These are phyloP conservation scores for Drosophila navojoa DNA, from an alignment of 1,140 invertebrate species.

Conservation along the genomic window DNA sequence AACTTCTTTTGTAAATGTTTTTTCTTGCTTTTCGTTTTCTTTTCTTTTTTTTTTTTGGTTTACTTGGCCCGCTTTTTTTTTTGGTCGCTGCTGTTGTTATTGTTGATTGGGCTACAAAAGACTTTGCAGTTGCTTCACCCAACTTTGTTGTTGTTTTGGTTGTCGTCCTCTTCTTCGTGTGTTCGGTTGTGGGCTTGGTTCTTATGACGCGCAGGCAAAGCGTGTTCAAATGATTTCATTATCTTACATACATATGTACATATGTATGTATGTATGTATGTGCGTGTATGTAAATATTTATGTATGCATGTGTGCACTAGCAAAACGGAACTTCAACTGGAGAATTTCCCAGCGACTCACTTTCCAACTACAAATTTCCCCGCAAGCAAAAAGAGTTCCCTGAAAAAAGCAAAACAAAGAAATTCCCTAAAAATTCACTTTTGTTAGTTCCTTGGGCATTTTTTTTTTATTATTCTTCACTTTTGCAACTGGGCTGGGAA, in stretches of 20 bases:
- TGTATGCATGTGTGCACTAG: too few species aligned
- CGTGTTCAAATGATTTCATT: constrained; percentile 71
- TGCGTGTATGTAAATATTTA: too few species aligned
- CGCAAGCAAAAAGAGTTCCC: constrained; percentile 31
- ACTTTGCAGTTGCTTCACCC: constrained; percentile 58
- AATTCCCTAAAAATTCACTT: constrained; percentile 19
- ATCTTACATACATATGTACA: constrained; percentile 23
- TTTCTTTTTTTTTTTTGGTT: constrained; percentile 60
- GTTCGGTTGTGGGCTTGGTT: constrained; percentile 38
- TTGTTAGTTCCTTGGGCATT: neutral
- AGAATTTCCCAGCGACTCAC: constrained; percentile 51
- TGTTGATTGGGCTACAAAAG: constrained; percentile 52
- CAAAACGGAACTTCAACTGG: too few species aligned
- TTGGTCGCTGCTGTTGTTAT: constrained; percentile 44
- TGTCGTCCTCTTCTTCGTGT: neutral
- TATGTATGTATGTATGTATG: neutral
- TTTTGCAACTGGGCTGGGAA: constrained; percentile 18
- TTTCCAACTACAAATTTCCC: constrained; percentile 20
- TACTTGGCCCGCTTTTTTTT: constrained; percentile 70
- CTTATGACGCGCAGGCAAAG: constrained; percentile 27
- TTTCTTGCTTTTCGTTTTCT: constrained; percentile 56
- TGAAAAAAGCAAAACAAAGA: constrained; percentile 26
- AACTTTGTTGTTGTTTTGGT: neutral
- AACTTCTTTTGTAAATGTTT: constrained; percentile 79
- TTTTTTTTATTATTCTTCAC: neutral